Evolutionary conservation across 2,797 vertebrate species (phyloP), one percentile per base, ranked within the genome.

Genomic region (Agapornis canus): DNA sequence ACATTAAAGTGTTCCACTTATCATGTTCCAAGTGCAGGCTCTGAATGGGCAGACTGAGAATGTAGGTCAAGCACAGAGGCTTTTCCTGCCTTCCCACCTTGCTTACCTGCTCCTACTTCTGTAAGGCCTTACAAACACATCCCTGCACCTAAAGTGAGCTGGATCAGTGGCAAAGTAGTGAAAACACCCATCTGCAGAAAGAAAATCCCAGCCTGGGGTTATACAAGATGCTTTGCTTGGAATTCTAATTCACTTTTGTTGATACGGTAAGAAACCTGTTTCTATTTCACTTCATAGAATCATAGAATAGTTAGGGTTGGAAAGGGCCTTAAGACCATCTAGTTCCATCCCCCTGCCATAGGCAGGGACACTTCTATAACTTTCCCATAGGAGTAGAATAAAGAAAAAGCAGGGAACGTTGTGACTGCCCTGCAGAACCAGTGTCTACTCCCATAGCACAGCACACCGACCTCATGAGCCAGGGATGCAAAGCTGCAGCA

Each of bases 11-110:
- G 27, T 75, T 78, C 66, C 35, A 32, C 40, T 72, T 54, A 5
- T 7, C n/a, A 5, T 31, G 7, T 35, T 31, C 60, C 0, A 1
- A 39, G 16, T 2, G 21, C 42, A 18, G 48, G 22, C 42, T 78
- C 26, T 10, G 11, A 47, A n/a, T 1, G 9, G 13, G 19, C 45
- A 20, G 13, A 23, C 2, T 27, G 47, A 39, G 47, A 48, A 26
- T 8, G 1, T 2, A 35, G 57, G 42, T 17, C 75, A 72, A 42
- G 35, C 51, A 23, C 0, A 4, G 73, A 73, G 11, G 56, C 32
- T 76, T 40, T 19, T 35, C 61, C 59, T 47, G 4, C 59, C 29
- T 65, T 43, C 61, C 75, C 37, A 43, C 2, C 37, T 35, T 8
- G 23, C 59, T 75, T 32, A 11, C 15, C 66, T 39, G 23, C 2